phyloP scores from a whole-genome alignment of 2,888 invertebrate genomes.

The Hedya salicella region DNA sequence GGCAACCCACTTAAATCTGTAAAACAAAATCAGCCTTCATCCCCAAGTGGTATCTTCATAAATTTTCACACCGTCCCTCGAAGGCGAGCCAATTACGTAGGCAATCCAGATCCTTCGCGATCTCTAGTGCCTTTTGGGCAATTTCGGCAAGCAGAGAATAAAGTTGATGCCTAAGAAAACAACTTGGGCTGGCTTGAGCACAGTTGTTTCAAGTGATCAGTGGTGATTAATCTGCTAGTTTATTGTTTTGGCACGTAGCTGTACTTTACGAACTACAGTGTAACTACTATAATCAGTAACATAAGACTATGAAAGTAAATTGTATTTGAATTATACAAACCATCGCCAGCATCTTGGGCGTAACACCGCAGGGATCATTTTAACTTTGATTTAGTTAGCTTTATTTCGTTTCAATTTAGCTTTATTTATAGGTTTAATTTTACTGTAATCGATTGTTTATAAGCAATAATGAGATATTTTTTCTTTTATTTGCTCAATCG shows the following conservation, averaged over 20 bases:
- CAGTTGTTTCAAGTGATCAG: constrained; percentile 42
- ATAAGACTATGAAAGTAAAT: background rate
- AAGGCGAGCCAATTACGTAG: constrained; percentile 43
- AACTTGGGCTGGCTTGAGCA: constrained; percentile 29
- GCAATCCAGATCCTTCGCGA: constrained; percentile 32
- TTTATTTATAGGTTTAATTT: background rate
- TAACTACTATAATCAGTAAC: background rate
- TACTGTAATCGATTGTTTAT: too few species aligned
- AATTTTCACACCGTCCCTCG: constrained; percentile 38
- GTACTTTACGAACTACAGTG: constrained; percentile 23
- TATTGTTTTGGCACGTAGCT: constrained; percentile 38
- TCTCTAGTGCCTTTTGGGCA: constrained; percentile 35
- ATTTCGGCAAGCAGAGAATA: constrained; percentile 36
- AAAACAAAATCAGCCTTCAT: constrained; percentile 33
- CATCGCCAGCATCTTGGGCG: too few species aligned
- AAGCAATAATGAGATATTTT: too few species aligned
- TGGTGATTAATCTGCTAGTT: constrained; percentile 40
- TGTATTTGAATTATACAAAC: too few species aligned
- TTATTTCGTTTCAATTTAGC: too few species aligned
- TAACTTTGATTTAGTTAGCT: too few species aligned
- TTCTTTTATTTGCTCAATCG: too few species aligned
- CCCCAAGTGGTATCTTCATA: constrained; percentile 32
- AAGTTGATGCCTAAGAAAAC: constrained; percentile 40
- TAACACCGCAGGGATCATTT: too few species aligned
- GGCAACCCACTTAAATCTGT: constrained; percentile 28